A percentile compares a stretch with the other conserved stretches of the same genome.
These are phyloP conservation scores for Pongo abelii DNA, from an alignment of 2,113 vertebrate genomes.

Conservation along the genomic window DNA sequence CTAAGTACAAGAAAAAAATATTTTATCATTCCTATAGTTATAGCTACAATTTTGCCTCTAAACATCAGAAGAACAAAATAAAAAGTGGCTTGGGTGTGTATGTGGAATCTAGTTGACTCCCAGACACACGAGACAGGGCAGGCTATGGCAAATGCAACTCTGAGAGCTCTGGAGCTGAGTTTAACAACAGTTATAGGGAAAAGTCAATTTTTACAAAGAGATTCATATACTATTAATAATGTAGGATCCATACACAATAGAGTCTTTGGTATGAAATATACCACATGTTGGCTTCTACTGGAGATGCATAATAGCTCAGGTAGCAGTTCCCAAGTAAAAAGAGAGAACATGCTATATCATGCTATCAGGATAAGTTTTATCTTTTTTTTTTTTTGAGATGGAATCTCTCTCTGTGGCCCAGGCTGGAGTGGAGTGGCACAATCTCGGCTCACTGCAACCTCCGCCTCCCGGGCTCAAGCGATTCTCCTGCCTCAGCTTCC, in stretches of 20 bases:
- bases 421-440: no score
- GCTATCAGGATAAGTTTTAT: neutral
- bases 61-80: neutral
- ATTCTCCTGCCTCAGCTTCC: no score
- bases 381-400: neutral
- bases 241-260: neutral
- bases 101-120: neutral
- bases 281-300: neutral
- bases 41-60: neutral
- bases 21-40: constrained; percentile 20
- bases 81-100: neutral
- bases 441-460: no score
- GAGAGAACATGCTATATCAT: neutral
- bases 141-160: neutral
- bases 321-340: neutral
- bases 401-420: no score
- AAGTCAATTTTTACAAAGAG: neutral
- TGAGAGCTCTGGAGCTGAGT: neutral
- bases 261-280: neutral
- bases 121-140: neutral
- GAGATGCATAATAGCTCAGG: neutral
- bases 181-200: neutral
- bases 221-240: neutral
- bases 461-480: no score
- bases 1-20: neutral